Percentiles rank a stretch among this genome's conserved stretches.
phyloP scores from a whole-genome alignment of 2,113 vertebrate genomes.

The Malurus melanocephalus region DNA sequence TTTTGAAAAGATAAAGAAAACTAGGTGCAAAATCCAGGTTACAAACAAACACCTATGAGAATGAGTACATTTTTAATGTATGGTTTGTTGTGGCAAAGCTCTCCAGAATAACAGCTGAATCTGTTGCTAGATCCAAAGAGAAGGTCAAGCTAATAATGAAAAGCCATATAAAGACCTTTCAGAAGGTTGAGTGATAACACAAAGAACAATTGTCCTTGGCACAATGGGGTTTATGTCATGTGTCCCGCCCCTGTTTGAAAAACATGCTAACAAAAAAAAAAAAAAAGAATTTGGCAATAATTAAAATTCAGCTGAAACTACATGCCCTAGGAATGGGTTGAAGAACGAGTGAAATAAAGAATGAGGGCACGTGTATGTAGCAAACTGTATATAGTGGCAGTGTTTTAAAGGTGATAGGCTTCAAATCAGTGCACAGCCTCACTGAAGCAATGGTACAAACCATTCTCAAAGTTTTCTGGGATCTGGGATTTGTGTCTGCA shows the following conservation, averaged over 20 bases:
- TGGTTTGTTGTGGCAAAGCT: neutral
- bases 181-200: neutral
- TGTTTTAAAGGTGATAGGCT: neutral
- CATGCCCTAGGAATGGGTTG: neutral
- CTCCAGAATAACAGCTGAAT: neutral
- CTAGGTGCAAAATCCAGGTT: neutral
- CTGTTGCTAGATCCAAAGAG: neutral
- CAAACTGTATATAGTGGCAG: neutral
- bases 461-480: neutral
- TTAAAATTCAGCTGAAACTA: neutral
- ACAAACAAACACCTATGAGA: neutral
- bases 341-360: neutral
- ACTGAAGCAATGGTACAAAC: neutral
- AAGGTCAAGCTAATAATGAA: neutral
- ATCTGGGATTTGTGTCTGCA: neutral
- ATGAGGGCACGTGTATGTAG: neutral
- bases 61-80: neutral
- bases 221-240: neutral
- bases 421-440: neutral
- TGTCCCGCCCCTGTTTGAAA: neutral
- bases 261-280: neutral
- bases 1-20: conserved; percentile 8
- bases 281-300: neutral
- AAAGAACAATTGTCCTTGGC: neutral
- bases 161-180: neutral